A percentile compares a stretch with the other conserved stretches of the same genome.
Conservation (phyloP, 2,113 vertebrate species). For the Urocolius indicus region DNA sequence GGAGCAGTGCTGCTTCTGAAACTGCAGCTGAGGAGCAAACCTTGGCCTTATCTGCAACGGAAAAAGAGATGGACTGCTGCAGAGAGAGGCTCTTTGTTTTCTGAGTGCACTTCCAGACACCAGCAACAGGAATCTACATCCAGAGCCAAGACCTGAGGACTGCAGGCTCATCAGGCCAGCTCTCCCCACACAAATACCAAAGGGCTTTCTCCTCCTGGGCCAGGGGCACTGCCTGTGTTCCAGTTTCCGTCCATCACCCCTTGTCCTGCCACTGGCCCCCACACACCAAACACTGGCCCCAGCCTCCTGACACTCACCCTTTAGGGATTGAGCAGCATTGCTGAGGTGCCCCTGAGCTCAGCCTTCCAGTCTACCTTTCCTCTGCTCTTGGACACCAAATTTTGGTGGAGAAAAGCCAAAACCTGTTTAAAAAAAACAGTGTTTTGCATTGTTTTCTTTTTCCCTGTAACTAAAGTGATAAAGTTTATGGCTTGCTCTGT, state of each 20-base stretch:
- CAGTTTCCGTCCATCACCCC: too few relatives aligned
- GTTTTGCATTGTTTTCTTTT: not conserved
- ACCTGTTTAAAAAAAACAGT: not conserved
- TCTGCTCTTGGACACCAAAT: not conserved
- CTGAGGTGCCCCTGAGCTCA: too few relatives aligned
- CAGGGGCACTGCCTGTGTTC: too few relatives aligned
- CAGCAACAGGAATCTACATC: not conserved
- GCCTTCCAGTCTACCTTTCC: not conserved
- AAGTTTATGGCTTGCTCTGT: not conserved
- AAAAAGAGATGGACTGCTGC: not conserved
- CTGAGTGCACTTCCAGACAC: not conserved
- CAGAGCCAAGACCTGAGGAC: not conserved
- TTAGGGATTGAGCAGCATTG: too few relatives aligned
- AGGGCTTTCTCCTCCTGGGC: too few relatives aligned
- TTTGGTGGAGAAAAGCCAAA: not conserved
- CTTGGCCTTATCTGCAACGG: not conserved
- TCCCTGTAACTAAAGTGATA: not conserved
- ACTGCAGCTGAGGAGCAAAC: not conserved
- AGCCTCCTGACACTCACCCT: too few relatives aligned
- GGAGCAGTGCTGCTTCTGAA: not conserved
- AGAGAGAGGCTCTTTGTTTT: not conserved
- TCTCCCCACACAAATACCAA: not conserved
- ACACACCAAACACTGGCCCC: too few relatives aligned
- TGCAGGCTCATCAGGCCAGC: fast-evolving
- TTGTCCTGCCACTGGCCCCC: too few relatives aligned